Base-by-base conservation (phyloP, 2,888 invertebrate genomes). In the Cephonodes hylas region DNA sequence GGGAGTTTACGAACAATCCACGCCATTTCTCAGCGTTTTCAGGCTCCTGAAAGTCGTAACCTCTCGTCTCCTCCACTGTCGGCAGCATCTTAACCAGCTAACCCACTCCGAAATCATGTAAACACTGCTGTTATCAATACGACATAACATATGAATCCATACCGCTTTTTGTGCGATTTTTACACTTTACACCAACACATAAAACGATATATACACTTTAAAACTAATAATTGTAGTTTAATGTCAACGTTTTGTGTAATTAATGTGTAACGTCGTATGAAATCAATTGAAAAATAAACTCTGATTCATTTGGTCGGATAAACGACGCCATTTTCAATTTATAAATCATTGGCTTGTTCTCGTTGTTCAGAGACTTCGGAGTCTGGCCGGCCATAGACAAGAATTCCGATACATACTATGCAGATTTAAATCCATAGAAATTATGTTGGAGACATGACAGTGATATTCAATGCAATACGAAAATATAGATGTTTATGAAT, bases 21-120 rank as follows among this genome's bases (percentile, higher is more conserved):
- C 96, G 96, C 98, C 98, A 99, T 94, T 98, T 98, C 74, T 95
- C 94, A 76, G 95, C 95, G 93, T 97, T 98, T 88, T 97, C 97
- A 83, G 96, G 96, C 86, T 96, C 96, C 85, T 95, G 95, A 91
- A 97, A 98, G 93, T 98, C 97, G 93, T 96, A 97, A 70, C 92
- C 92, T 73, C 89, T 88, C 75, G 87, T 88, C 85, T 93, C 93
- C 85, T 92, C 92, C 85, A 91, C 92, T 70, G 91, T 91, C 80
- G 92, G 90, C 80, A 93, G 86, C 91, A 92, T 91, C 79, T 82
- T 90, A 85, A 76, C 83, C 82, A 77, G 70, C 72, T 76, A 69
- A 71, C 78, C 88, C 82, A 80, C 81, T 75, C 79, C 80, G 85
- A 82, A 89, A 71, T 88, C 91, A 91, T 59, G 45, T 61, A 61